A percentile compares a stretch with the other conserved stretches of the same genome.
These are phyloP conservation scores for Sitta europaea DNA, from an alignment of 2,113 vertebrate species.

Conservation along the genomic window DNA sequence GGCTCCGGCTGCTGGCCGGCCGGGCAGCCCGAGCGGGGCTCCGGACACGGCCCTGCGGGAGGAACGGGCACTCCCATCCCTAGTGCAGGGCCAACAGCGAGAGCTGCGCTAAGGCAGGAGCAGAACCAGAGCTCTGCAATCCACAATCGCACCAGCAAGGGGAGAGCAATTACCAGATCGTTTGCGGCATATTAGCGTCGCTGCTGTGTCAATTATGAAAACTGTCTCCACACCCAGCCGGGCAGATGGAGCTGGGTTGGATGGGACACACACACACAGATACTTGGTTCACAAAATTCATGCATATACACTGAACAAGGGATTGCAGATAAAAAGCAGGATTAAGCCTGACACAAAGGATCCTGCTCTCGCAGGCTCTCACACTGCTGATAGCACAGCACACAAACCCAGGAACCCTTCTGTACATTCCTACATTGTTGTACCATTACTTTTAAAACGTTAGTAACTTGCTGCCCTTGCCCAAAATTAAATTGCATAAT, in stretches of 20 bases:
- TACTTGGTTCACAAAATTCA: neutral
- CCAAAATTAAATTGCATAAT: neutral
- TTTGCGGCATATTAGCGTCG: neutral
- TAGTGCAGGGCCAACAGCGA: fast-evolving
- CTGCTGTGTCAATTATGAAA: neutral
- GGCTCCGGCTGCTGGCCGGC: no score
- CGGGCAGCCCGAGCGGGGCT: no score
- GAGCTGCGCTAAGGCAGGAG: neutral
- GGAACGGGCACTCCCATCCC: neutral
- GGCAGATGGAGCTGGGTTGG: neutral
- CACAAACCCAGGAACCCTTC: neutral
- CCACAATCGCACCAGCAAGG: neutral
- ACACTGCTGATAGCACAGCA: fast-evolving
- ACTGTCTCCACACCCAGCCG: neutral
- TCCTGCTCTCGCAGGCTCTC: neutral
- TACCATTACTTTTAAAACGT: neutral
- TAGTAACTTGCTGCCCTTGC: neutral
- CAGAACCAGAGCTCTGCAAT: neutral
- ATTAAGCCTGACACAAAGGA: neutral
- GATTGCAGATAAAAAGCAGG: neutral
- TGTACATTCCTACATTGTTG: neutral
- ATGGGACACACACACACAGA: neutral
- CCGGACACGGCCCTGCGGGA: neutral
- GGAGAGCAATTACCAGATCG: neutral
- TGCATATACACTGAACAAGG: neutral